A percentile compares a stretch with the other conserved stretches of the same genome.
These are phyloP conservation scores for Muricea muricata DNA, from an alignment of 92 coral and sea anemone species.

Conservation along the genomic window DNA sequence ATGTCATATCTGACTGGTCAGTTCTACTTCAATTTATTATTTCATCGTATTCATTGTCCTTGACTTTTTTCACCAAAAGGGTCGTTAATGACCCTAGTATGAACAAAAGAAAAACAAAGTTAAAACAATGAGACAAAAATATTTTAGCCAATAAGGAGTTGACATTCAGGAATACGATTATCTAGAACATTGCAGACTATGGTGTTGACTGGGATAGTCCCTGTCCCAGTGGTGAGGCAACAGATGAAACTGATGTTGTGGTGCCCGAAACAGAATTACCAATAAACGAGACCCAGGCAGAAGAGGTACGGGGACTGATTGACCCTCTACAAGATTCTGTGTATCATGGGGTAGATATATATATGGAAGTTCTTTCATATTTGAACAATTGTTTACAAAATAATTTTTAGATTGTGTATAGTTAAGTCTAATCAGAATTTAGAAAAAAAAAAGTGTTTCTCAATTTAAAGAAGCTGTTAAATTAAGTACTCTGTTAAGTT, in stretches of 20 bases:
- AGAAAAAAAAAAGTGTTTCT: neutral
- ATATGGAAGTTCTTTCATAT: neutral
- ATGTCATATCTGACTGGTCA: neutral
- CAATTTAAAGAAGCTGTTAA: neutral
- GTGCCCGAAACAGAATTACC: constrained; percentile 7
- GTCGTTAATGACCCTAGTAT: too few relatives aligned
- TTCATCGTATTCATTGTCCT: neutral
- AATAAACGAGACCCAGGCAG: neutral
- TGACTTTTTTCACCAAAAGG: neutral
- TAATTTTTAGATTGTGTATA: neutral
- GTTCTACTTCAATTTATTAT: neutral
- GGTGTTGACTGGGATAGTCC: constrained; percentile 36
- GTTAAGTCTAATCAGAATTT: neutral
- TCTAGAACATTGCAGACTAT: constrained; percentile 15
- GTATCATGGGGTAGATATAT: constrained; percentile 29
- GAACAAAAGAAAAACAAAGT: too few relatives aligned
- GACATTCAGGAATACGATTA: neutral
- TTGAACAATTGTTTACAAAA: constrained; percentile 11
- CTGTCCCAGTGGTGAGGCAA: constrained; percentile 4
- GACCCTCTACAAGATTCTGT: constrained; percentile 11
- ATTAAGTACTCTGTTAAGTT: too few relatives aligned
- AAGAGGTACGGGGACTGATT: neutral
- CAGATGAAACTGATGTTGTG: neutral
- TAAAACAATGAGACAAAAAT: too few relatives aligned
- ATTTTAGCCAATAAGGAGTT: too few relatives aligned